Conservation (phyloP, 1,140 invertebrate species). For the Caenorhabditis briggsae region DNA sequence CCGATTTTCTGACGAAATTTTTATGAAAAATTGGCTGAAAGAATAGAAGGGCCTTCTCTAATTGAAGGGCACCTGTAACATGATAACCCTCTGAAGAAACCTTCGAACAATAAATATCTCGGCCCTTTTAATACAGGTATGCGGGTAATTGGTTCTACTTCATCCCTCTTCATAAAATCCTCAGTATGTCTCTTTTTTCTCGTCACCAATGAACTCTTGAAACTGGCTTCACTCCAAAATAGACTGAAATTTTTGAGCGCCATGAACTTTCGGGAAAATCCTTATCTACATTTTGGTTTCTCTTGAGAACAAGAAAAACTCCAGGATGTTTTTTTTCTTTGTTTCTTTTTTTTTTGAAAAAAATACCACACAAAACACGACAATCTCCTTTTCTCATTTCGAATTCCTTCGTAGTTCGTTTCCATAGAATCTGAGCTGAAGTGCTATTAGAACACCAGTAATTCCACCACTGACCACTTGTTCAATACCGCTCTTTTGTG, state of each 20-base stretch:
- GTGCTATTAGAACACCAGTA: not conserved
- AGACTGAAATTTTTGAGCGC: not conserved
- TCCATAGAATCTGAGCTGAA: not conserved
- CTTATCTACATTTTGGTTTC: constrained; percentile 3
- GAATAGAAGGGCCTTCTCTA: no score
- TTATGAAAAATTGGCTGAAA: no score
- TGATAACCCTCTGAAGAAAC: no score
- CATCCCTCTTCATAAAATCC: no score
- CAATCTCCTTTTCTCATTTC: not conserved
- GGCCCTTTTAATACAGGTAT: no score
- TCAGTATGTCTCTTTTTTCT: no score
- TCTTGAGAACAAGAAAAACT: not conserved
- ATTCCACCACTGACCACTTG: constrained; percentile 14
- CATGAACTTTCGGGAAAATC: not conserved
- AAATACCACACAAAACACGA: not conserved
- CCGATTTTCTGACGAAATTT: no score
- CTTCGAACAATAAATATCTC: no score
- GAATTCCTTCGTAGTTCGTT: not conserved
- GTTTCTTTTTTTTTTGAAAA: not conserved
- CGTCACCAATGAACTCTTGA: no score
- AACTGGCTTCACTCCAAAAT: not conserved
- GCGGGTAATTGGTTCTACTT: no score
- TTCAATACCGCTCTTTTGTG: not conserved
- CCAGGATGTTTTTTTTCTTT: not conserved
- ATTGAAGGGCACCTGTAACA: no score